Evolutionary conservation across 1,140 invertebrate genomes (phyloP).

Genomic region (Ips typographus): DNA sequence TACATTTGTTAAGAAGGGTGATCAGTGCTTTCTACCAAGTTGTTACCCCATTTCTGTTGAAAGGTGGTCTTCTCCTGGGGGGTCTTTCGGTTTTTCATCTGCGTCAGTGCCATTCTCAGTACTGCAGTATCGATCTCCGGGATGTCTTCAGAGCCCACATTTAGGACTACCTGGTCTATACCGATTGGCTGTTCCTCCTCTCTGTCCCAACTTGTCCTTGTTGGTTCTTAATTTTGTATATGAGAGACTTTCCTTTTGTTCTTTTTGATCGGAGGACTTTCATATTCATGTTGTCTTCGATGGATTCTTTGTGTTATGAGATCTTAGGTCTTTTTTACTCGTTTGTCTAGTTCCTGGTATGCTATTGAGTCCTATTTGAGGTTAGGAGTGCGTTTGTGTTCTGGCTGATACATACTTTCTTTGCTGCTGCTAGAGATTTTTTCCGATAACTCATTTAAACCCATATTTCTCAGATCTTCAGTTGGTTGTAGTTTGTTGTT

Average conservation of each 20-base stretch:
- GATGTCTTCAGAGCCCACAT: conserved; percentile 20
- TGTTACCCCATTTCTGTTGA: conserved; percentile 12
- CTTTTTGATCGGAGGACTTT: conserved; percentile 4
- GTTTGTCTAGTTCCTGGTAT: too few relatives aligned
- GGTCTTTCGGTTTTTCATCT: conserved; percentile 18
- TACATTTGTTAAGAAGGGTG: conserved; percentile 20
- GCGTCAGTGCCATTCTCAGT: conserved; percentile 7
- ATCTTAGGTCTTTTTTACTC: not conserved
- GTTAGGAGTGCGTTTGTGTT: too few relatives aligned
- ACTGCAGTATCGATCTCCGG: conserved; percentile 8
- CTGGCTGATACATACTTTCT: too few relatives aligned
- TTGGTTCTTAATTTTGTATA: conserved; percentile 1
- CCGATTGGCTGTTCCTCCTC: not conserved
- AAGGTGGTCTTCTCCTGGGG: conserved; percentile 20
- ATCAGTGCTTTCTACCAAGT: conserved; percentile 7
- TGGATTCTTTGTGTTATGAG: conserved; percentile 2
- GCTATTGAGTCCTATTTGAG: too few relatives aligned
- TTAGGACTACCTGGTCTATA: conserved; percentile 9
- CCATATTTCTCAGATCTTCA: too few relatives aligned
- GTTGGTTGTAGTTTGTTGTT: too few relatives aligned
- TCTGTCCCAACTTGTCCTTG: conserved; percentile 1
- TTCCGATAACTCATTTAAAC: too few relatives aligned
- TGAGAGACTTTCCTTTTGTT: conserved; percentile 1
- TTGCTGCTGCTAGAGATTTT: too few relatives aligned
- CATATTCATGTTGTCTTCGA: conserved; percentile 1